phyloP scores from a whole-genome alignment of 1,140 invertebrate species.

The Drosophila parabipectinata region DNA sequence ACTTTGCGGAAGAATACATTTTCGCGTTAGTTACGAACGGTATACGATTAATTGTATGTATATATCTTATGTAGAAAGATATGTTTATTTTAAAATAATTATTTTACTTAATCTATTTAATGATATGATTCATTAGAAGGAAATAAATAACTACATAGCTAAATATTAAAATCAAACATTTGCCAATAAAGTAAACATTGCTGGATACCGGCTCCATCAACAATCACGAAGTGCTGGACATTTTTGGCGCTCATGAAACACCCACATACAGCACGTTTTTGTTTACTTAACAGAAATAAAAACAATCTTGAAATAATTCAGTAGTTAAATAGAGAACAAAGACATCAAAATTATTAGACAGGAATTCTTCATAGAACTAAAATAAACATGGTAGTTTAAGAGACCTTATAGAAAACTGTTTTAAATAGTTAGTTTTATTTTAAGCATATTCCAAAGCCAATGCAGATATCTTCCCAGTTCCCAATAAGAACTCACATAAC shows the following conservation, averaged over 20 bases:
- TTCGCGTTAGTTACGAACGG: no score
- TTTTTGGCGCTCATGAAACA: slow-evolving; percentile 44
- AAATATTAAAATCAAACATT: slow-evolving; percentile 25
- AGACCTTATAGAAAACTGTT: no score
- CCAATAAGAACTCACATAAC: no score
- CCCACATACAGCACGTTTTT: slow-evolving; percentile 62
- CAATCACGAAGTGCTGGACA: slow-evolving; percentile 69
- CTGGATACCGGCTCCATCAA: slow-evolving; percentile 26
- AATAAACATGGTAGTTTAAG: no score
- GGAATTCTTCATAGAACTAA: neutral
- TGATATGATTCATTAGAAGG: neutral
- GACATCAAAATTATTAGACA: slow-evolving; percentile 1
- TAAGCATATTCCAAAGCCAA: no score
- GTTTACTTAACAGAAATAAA: slow-evolving; percentile 14
- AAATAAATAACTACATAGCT: slow-evolving; percentile 16
- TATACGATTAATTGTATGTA: no score
- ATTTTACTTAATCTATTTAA: neutral
- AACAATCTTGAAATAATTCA: slow-evolving; percentile 27
- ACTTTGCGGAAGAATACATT: neutral
- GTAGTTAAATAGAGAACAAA: slow-evolving; percentile 17
- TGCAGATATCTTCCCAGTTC: no score
- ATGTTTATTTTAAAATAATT: no score
- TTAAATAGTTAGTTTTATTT: no score
- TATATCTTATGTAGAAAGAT: no score
- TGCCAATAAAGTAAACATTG: slow-evolving; percentile 35